A percentile compares a stretch with the other conserved stretches of the same genome.
phyloP scores from a whole-genome alignment of 2,113 vertebrate species.

The Eublepharis macularius region DNA sequence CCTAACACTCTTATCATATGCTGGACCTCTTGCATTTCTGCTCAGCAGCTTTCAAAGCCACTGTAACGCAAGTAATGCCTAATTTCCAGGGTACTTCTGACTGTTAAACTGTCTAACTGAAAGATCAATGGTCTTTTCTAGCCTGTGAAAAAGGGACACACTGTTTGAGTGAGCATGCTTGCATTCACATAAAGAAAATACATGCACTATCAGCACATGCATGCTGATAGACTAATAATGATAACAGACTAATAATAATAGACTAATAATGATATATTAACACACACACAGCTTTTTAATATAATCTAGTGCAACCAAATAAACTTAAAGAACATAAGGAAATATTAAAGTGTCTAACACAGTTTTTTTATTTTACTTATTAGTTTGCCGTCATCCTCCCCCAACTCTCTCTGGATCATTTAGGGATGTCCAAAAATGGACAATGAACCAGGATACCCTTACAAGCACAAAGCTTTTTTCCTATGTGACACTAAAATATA shows the following conservation, averaged over 20 bases:
- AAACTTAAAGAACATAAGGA: background rate
- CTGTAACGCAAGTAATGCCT: slow-evolving; percentile 17
- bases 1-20: slow-evolving; percentile 65
- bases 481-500: background rate
- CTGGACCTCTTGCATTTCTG: slow-evolving; percentile 58
- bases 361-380: background rate
- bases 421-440: background rate
- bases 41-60: slow-evolving; percentile 46
- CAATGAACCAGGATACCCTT: background rate
- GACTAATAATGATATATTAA: background rate
- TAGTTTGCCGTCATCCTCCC: background rate
- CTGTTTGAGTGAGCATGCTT: too few species aligned
- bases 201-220: background rate
- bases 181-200: background rate
- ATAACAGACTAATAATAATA: too few species aligned
- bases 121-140: slow-evolving; percentile 75
- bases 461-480: background rate
- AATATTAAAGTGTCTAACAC: background rate
- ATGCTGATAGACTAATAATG: background rate
- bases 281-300: background rate
- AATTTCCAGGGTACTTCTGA: slow-evolving; percentile 34
- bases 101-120: slow-evolving; percentile 54
- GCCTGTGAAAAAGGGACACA: slow-evolving; percentile 6
- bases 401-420: background rate
- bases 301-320: background rate